Base-by-base conservation (phyloP, 2,113 vertebrate genomes). In the Melanerpes formicivorus region DNA sequence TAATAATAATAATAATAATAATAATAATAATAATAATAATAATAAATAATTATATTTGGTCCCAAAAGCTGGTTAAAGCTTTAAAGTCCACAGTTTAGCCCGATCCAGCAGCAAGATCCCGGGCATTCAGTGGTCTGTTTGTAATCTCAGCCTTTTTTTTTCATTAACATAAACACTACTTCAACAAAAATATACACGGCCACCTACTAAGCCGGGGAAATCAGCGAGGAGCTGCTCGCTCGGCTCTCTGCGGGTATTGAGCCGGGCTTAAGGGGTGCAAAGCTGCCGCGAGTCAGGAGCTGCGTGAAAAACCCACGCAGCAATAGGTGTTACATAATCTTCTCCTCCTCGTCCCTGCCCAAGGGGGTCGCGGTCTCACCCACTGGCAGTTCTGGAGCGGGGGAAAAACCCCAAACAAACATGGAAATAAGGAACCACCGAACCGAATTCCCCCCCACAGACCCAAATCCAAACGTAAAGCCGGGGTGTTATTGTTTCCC, bases 171-270 rank as follows among this genome's bases (percentile, higher is more conserved):
- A 99, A 99, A 99, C 99, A 99, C 96, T 97, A 97, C 98, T 98
- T 97, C 89, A 99, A 98, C 96, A 96, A 98, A 99, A 99, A 99
- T 98, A 99, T 96, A 99, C 98, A 97, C 73, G 98, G 98, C 99
- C 99, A 99, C 99, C 99, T 98, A 99, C 98, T 94, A 96, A 97
- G 98, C 96, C 86, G 7, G 94, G 11, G 75, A 40, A 87, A 95
- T 12, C 14, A 32, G 90, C 17, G 92, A 77, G 54, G 89, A 29
- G 78, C 86, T 91, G 93, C 89, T 77, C 29, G 25, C 50, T 52
- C 50, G 11, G 22, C 23, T 52, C 50, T 52, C 29, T 8, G 64
- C 55, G 63, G 84, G 63, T 30, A 9, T 75, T 71, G 50, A 66
- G 3, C 46, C 70, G 81, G n/a, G 40, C 7, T 84, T 66, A 75